These are phyloP conservation scores for Drosophila chauvacae DNA, from an alignment of 1,140 invertebrate species.

Conservation along the genomic window DNA sequence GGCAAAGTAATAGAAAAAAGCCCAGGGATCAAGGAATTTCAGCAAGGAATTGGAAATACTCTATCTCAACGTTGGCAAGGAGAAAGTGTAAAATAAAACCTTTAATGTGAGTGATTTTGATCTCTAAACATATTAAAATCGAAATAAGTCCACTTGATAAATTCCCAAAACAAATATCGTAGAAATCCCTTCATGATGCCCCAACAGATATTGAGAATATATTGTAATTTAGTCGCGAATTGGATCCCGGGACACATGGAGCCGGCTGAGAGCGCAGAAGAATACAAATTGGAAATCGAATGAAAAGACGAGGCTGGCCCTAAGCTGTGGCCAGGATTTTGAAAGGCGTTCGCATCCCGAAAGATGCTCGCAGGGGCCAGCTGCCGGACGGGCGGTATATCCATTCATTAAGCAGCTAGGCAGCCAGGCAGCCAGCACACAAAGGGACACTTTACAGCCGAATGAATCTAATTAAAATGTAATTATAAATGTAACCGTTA, in stretches of 20 bases:
- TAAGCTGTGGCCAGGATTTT: conserved; percentile 46
- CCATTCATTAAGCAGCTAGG: conserved; percentile 75
- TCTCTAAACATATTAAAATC: background rate
- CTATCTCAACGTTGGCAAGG: background rate
- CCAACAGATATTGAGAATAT: background rate
- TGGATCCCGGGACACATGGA: background rate
- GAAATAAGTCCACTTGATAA: background rate
- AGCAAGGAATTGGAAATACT: conserved; percentile 11
- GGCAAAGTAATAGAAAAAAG: conserved; percentile 45
- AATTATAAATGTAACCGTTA: conserved; percentile 85
- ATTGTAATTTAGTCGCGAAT: background rate
- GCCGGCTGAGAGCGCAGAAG: conserved; percentile 4
- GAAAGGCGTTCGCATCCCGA: conserved; percentile 33
- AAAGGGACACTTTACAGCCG: conserved; percentile 84
- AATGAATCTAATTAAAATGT: conserved; percentile 85
- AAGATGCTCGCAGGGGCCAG: conserved; percentile 8
- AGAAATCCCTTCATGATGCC: background rate
- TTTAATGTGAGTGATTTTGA: background rate
- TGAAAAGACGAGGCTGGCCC: conserved; percentile 52
- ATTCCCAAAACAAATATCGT: background rate
- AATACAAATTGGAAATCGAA: conserved; percentile 76
- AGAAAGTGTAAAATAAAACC: background rate
- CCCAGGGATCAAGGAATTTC: background rate
- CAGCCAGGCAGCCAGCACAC: conserved; percentile 57
- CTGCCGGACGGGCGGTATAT: conserved; percentile 7